Evolutionary conservation across 2,797 vertebrate species (phyloP), one percentile per base, ranked within the genome.

Genomic region (Gephyroberyx darwinii): DNA sequence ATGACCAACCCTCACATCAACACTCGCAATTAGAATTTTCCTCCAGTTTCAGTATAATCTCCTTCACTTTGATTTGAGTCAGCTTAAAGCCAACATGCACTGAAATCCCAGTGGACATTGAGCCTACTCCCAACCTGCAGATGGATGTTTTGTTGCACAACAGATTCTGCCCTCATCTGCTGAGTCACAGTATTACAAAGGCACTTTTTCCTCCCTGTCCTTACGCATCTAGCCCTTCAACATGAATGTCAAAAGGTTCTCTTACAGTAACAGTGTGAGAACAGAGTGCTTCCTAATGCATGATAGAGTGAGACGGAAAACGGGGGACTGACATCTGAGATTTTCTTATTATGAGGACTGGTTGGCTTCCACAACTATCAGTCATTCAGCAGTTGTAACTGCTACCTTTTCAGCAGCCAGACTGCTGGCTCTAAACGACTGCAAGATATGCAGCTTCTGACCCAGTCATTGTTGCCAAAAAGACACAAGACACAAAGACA

Each of bases 101-200:
- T 17, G 54, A 56, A 33, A 4, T 16, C 16, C 13, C 20, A 17
- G 50, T 20, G 30, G 60, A 14, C 50, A 51, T 17, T 22, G 10
- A 33, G 12, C 17, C 33, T 45, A 19, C 26, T 45, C 54, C 45
- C 43, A 45, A 39, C 16, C 20, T 33, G 1, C 17, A 62, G 20
- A 65, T 13, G 26, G 16, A n/a, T 20, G 22, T 55, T 62, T 45
- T 52, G 59, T 65, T 62, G 43, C 57, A 43, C 65, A 85, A 80
- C 73, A 72, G 66, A 90, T 69, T 81, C 78, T 86, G 87, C 89
- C 89, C 84, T 89, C 90, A 64, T 84, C 87, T 90, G 89, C 87
- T 80, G 65, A 75, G 54, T 60, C 45, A 65, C 50, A 77, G 88
- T 62, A 90, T 74, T 90, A 81, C 85, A 87, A 57, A 80, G 35